Evolutionary conservation across 1,140 invertebrate species (phyloP).

Genomic region (Mesaphorura yosii): DNA sequence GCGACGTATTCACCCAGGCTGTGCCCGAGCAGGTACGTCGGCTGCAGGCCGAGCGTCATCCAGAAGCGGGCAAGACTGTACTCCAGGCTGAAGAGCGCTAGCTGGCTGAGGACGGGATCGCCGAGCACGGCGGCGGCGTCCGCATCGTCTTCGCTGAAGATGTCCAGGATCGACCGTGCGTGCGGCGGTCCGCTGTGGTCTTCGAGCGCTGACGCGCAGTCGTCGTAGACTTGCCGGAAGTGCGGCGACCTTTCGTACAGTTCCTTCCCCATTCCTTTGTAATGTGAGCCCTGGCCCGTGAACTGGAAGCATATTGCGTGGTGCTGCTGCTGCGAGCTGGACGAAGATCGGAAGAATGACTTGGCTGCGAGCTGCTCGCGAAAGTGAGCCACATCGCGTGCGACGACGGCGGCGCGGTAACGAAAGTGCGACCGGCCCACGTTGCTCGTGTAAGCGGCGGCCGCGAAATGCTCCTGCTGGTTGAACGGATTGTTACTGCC

Average conservation of each 20-base stretch:
- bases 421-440: neutral
- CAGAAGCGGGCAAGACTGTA: too few species aligned
- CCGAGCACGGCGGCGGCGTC: neutral
- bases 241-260: neutral
- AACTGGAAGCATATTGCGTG: neutral
- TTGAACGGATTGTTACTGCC: too few species aligned
- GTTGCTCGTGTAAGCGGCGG: neutral
- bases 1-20: too few species aligned
- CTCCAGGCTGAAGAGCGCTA: neutral
- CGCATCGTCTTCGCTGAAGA: neutral
- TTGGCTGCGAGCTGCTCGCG: neutral
- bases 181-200: neutral
- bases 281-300: conserved; percentile 1
- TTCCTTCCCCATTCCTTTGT: neutral
- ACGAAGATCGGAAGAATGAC: neutral
- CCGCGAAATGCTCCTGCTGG: too few species aligned
- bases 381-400: neutral
- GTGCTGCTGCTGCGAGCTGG: too few species aligned
- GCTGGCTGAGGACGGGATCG: neutral
- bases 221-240: neutral
- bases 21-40: too few species aligned
- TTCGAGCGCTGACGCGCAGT: neutral
- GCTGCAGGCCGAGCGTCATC: too few species aligned
- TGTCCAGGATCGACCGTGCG: too few species aligned
- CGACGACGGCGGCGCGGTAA: neutral